phyloP scores from a whole-genome alignment of 1,140 invertebrate genomes.

The Drosophila nebulosa region DNA sequence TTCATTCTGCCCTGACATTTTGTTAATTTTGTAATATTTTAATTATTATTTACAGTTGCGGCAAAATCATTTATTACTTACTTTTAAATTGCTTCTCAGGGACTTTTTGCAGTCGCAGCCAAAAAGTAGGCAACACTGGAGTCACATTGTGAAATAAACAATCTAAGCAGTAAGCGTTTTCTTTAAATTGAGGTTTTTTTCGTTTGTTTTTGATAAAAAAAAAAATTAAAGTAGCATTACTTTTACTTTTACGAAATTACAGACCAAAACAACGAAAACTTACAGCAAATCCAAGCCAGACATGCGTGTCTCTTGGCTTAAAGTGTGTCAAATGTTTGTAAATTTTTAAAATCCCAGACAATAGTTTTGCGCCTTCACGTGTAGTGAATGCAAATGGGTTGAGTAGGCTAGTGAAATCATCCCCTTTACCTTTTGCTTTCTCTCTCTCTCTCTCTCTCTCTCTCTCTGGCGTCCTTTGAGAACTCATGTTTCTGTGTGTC shows the following conservation, averaged over 20 bases:
- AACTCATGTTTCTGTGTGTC: slow-evolving; percentile 37
- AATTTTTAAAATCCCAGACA: slow-evolving; percentile 61
- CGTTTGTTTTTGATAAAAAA: too few species aligned
- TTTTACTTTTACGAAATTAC: too few species aligned
- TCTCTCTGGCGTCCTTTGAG: not conserved
- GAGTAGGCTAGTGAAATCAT: not conserved
- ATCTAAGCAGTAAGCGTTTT: too few species aligned
- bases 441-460: slow-evolving; percentile 1
- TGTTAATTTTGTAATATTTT: slow-evolving; percentile 36
- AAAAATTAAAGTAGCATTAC: too few species aligned
- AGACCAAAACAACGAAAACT: not conserved
- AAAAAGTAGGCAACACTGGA: slow-evolving; percentile 36
- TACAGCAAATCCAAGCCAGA: not conserved
- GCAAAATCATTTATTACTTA: slow-evolving; percentile 17
- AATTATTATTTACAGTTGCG: slow-evolving; percentile 58
- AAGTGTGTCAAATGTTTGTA: slow-evolving; percentile 29
- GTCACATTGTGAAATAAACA: too few species aligned
- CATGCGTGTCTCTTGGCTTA: not conserved
- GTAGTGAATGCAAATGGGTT: slow-evolving; percentile 14
- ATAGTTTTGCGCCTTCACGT: slow-evolving; percentile 54
- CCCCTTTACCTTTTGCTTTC: slow-evolving; percentile 1
- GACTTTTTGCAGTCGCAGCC: slow-evolving; percentile 22
- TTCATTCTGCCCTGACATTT: slow-evolving; percentile 15
- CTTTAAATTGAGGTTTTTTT: too few species aligned
- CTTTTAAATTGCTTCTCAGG: slow-evolving; percentile 15